Evolutionary conservation across 2,113 vertebrate genomes (phyloP).

Genomic region (Danio rerio): DNA sequence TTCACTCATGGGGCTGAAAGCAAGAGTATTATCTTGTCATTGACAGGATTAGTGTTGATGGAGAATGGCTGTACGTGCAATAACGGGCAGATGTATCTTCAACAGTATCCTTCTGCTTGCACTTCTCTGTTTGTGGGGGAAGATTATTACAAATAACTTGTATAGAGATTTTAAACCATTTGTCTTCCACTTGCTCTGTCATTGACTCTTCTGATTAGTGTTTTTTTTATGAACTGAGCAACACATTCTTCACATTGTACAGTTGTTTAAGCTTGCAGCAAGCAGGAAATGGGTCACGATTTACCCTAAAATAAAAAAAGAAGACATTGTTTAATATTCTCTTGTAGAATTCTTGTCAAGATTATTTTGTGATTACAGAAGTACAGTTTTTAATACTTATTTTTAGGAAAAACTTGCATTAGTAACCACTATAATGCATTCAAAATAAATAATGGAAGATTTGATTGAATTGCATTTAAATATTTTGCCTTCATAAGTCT

Average conservation of each 20-base stretch:
- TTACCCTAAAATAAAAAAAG: neutral
- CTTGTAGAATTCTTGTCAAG: too few relatives aligned
- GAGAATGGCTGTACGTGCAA: slow-evolving; percentile 33
- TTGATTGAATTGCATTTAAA: too few relatives aligned
- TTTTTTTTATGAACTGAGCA: neutral
- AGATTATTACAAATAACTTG: slow-evolving; percentile 29
- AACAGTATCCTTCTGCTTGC: slow-evolving; percentile 4
- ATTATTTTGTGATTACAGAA: too few relatives aligned
- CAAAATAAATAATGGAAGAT: too few relatives aligned
- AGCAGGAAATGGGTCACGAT: neutral
- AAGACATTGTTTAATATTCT: too few relatives aligned
- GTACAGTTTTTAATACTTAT: too few relatives aligned
- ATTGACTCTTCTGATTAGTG: neutral
- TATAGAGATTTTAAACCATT: slow-evolving; percentile 33
- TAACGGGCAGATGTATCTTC: slow-evolving; percentile 20
- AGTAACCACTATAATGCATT: too few relatives aligned
- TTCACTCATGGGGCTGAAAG: slow-evolving; percentile 37
- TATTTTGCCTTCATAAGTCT: too few relatives aligned
- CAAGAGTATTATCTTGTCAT: slow-evolving; percentile 44
- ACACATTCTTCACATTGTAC: neutral
- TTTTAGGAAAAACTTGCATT: too few relatives aligned
- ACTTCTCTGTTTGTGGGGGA: slow-evolving; percentile 21
- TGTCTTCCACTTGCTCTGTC: slow-evolving; percentile 15
- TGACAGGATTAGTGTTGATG: slow-evolving; percentile 35
- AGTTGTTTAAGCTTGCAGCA: neutral